Base-by-base conservation (phyloP, 2,797 vertebrate species). In the Phyllotis vaccarum region DNA sequence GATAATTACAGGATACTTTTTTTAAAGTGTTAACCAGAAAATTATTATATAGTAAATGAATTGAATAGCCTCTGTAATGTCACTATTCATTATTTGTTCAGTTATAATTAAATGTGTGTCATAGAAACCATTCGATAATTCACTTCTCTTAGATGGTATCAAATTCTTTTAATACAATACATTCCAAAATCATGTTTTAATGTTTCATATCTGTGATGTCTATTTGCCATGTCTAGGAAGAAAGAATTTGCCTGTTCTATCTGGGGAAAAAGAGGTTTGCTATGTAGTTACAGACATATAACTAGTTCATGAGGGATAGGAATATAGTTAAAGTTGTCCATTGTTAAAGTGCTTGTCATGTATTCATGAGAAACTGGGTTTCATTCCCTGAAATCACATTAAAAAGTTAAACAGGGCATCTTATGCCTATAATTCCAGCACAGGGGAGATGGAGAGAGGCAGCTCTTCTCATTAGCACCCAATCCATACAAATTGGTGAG, bases 11-110 rank as follows among this genome's bases (percentile, higher is more conserved):
- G 98, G 76, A 86, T 96, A 97, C 93, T 98, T 98, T 95, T 98
- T 97, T 97, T 97, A 98, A 98, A 98, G 96, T 97, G 93, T 97
- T 98, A 98, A 97, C 90, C 93, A 97, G 97, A 94, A 86, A 98
- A 97, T 95, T 97, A 88, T 98, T 98, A 97, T 96, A 97, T 93
- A 96, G 94, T 79, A 98, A 97, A 96, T 97, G 94, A 97, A 98
- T 96, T 96, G 93, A 86, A 94, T 95, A 98, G 80, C 80, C 92
- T 80, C 78, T 92, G 62, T 70, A 96, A 97, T 96, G 62, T 80
- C 90, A 93, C 19, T 27, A 54, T 97, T 97, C 75, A 79, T 92
- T 96, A 75, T 96, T 97, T 98, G 95, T 97, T 88, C 89, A 93
- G 86, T 95, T 94, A n/a, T n/a, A 97, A 97, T 96, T 95, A 97